phyloP scores from a whole-genome alignment of 2,113 vertebrate species.

The Pelobates fuscus region DNA sequence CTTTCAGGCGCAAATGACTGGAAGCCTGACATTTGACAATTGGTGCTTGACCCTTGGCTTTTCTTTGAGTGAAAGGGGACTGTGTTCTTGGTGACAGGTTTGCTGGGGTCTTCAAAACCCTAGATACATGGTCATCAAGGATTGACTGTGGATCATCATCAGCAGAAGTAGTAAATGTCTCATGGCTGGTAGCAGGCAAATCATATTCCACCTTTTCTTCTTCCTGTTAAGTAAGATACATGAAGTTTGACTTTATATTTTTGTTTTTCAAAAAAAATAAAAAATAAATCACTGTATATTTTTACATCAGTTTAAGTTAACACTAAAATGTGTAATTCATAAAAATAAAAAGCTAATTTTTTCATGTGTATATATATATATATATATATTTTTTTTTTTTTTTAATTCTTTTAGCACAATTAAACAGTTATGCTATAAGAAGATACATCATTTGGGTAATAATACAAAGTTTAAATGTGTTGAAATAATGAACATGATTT shows the following conservation, averaged over 20 bases:
- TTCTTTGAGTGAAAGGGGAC: conserved; percentile 46
- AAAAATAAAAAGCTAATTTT: no score
- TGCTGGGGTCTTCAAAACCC: conserved; percentile 44
- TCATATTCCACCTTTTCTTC: conserved; percentile 41
- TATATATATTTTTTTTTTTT: no score
- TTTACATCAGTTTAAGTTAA: not conserved
- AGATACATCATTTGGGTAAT: no score
- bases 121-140: conserved; percentile 47
- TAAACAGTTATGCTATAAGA: no score
- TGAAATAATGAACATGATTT: conserved; percentile 1
- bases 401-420: no score
- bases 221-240: conserved; percentile 17
- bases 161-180: not conserved
- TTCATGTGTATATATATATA: no score
- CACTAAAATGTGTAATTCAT: not conserved
- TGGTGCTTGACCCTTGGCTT: conserved; percentile 43
- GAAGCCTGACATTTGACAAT: conserved; percentile 38
- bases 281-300: not conserved
- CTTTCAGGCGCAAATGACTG: conserved; percentile 32
- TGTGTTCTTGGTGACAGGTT: conserved; percentile 45
- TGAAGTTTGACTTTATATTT: no score
- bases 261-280: not conserved
- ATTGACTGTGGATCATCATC: conserved; percentile 47
- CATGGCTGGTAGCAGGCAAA: conserved; percentile 19
- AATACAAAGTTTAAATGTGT: no score